Conservation (phyloP, 2,888 invertebrate species). For the Cenopis cana region DNA sequence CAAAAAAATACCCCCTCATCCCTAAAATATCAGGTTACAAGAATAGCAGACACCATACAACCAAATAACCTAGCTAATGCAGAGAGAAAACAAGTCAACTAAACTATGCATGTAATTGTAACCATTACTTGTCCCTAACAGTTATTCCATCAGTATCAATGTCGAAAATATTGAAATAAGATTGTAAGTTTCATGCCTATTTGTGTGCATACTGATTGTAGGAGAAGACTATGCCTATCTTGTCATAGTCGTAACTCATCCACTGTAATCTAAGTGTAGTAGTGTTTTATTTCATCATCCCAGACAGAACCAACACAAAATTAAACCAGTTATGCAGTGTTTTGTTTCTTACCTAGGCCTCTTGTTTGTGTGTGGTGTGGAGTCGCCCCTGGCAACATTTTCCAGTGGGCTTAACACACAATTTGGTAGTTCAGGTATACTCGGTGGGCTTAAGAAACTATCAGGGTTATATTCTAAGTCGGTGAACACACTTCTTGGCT, state of each 20-base stretch:
- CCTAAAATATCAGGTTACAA: neutral
- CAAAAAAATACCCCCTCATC: neutral
- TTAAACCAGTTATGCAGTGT: neutral
- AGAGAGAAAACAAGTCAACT: neutral
- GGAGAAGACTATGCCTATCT: neutral
- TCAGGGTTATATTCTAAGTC: conserved; percentile 79
- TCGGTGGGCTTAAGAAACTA: conserved; percentile 79
- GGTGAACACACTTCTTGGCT: conserved; percentile 72
- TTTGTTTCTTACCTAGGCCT: conserved; percentile 68
- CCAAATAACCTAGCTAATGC: neutral
- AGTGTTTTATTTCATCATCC: neutral
- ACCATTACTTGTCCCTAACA: neutral
- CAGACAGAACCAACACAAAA: neutral
- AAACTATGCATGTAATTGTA: neutral
- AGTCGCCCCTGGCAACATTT: conserved; percentile 80
- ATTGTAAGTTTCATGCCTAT: too few species aligned
- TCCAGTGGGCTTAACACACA: conserved; percentile 79
- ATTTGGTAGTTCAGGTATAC: conserved; percentile 74
- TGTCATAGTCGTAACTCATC: neutral
- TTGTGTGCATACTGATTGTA: neutral
- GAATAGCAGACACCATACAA: neutral
- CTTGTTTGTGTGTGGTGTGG: conserved; percentile 80
- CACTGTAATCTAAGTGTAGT: neutral
- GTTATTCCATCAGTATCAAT: neutral
- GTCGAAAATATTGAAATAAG: too few species aligned